Base-by-base conservation (phyloP, 1,140 invertebrate species). In the Cotesia vestalis region DNA sequence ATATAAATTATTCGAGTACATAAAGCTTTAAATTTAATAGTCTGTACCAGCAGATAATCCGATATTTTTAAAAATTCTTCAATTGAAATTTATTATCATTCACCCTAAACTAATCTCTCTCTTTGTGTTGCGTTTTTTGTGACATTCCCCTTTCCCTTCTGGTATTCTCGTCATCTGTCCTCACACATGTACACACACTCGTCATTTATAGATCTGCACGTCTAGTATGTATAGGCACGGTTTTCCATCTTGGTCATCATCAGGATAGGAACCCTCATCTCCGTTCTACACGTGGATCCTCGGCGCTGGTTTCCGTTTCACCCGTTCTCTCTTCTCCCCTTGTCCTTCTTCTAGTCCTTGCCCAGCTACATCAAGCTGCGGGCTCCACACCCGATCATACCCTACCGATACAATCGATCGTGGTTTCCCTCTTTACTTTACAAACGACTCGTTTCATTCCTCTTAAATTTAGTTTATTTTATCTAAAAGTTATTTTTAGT, bases 1-100 rank as follows among this genome's bases (percentile, higher is more conserved):
- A 63, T 64, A 57, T 64, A 40, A 70, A 66, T 69, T 68, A 74
- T 62, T 17, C 52, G 27, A 52, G 61, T 46, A 46, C 51, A 61
- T 67, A 66, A 64, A 78, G 79, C 70, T 80, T 80, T 80, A 79
- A 80, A 80, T 79, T 80, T 79, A 78, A 79, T 80, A 80, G 79
- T 80, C 74, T 79, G 61, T 66, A 70, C 73, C 73, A 75, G 75
- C 72, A 71, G 68, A 80, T 76, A 79, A 79, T 80, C 78, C 75
- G 62, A 76, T 75, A 73, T 63, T 64, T 74, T 57, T 51, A 46
- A 46, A 46, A 70, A 70, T 61, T 73, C 62, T 64, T 68, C 60
- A 36, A 76, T 76, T 66, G 69, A 63, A 52, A 63, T 60, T 60
- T 60, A 62, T 73, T 46, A 34, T 70, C 6, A 34, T 61, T 34